These are phyloP conservation scores for Drosophila busckii DNA, from an alignment of 1,140 invertebrate species.

Conservation along the genomic window DNA sequence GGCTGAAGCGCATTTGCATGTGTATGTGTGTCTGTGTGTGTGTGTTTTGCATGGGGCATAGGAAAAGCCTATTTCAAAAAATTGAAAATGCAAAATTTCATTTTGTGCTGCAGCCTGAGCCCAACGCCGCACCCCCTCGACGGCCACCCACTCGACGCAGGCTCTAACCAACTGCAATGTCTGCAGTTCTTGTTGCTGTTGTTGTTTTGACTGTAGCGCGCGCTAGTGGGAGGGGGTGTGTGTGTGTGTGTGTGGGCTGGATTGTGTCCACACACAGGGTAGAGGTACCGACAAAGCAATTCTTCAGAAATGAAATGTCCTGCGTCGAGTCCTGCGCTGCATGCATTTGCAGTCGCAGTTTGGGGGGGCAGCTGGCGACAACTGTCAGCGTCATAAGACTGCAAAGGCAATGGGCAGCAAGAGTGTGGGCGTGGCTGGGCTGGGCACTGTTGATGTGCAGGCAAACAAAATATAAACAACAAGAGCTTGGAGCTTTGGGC, in stretches of 20 bases:
- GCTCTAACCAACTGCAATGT: constrained; percentile 23
- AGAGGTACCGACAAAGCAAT: constrained; percentile 62
- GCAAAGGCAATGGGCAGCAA: constrained; percentile 23
- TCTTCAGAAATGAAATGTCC: constrained; percentile 77
- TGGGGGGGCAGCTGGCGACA: constrained; percentile 44
- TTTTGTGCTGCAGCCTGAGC: constrained; percentile 67
- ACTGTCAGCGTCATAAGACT: constrained; percentile 68
- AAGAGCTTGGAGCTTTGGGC: no score
- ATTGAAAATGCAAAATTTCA: constrained; percentile 78
- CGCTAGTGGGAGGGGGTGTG: constrained; percentile 46
- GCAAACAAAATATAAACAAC: constrained; percentile 60
- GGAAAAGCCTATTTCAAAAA: constrained; percentile 75
- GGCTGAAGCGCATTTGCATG: neutral
- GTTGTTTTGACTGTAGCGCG: constrained; percentile 32
- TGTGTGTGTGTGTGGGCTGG: constrained; percentile 43
- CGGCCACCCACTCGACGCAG: constrained; percentile 1
- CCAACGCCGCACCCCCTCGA: constrained; percentile 5
- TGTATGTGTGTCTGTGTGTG: neutral
- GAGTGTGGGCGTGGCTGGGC: neutral
- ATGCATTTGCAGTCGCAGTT: constrained; percentile 57
- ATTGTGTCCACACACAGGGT: constrained; percentile 2
- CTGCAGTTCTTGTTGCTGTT: constrained; percentile 6
- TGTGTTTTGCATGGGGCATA: constrained; percentile 29
- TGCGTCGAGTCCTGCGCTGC: constrained; percentile 38
- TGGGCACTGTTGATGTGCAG: constrained; percentile 1